Conservation (phyloP, 2,888 invertebrate genomes). For the Agriopis marginaria region DNA sequence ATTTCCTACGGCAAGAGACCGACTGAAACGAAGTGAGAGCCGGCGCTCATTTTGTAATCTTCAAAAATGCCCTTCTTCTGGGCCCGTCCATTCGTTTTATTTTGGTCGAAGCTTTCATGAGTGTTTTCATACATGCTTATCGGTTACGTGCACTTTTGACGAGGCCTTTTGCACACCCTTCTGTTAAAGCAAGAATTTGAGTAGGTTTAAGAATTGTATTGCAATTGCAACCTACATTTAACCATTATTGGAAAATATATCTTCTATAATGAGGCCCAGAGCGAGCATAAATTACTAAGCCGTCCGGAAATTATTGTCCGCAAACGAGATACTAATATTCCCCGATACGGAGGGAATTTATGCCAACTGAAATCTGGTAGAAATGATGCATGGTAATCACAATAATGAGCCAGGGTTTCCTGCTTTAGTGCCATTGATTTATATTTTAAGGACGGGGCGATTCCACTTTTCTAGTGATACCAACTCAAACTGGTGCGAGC, state of each 20-base stretch:
- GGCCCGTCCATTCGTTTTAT: no score
- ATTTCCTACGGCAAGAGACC: no score
- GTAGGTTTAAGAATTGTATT: not conserved
- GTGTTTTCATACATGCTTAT: no score
- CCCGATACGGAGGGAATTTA: constrained; percentile 32
- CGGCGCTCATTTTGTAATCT: no score
- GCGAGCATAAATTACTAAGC: constrained; percentile 42
- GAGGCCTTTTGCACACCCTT: not conserved
- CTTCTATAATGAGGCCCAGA: constrained; percentile 39
- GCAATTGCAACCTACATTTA: not conserved
- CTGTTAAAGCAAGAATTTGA: not conserved
- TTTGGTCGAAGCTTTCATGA: no score
- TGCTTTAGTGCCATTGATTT: not conserved
- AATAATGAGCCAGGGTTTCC: constrained; percentile 24
- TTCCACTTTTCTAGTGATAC: no score
- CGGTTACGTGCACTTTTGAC: not conserved
- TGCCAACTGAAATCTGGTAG: constrained; percentile 27
- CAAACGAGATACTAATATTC: constrained; percentile 42
- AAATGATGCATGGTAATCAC: constrained; percentile 32
- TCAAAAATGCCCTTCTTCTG: no score
- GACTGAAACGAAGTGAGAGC: no score
- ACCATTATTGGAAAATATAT: constrained; percentile 50
- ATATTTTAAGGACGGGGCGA: no score
- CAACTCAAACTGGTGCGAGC: no score
- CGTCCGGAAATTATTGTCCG: constrained; percentile 45